Evolutionary conservation across 2,888 invertebrate species (phyloP).

Genomic region (Nephrotoma appendiculata): DNA sequence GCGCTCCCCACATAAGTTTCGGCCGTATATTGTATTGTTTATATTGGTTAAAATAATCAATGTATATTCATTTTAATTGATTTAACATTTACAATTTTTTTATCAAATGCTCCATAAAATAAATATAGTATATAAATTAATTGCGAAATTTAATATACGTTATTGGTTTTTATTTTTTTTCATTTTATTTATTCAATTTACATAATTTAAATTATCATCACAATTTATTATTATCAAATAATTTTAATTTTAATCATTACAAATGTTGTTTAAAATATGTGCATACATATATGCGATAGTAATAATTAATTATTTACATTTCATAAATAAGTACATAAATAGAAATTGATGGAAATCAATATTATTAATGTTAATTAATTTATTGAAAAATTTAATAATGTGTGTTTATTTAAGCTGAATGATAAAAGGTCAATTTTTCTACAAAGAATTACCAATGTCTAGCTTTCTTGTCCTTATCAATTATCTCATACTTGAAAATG

Average conservation of each 20-base stretch:
- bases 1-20: too few relatives aligned
- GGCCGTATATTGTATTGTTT: too few relatives aligned
- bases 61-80: not conserved
- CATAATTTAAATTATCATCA: not conserved
- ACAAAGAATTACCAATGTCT: too few relatives aligned
- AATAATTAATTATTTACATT: not conserved
- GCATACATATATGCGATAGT: not conserved
- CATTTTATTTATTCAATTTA: not conserved
- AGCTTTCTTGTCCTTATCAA: too few relatives aligned
- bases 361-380: not conserved
- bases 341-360: not conserved
- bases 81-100: not conserved
- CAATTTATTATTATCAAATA: not conserved
- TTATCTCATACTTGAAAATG: too few relatives aligned
- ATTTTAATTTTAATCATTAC: not conserved
- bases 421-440: too few relatives aligned
- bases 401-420: too few relatives aligned
- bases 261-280: not conserved
- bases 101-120: not conserved
- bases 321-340: not conserved
- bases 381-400: too few relatives aligned
- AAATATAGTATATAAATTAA: not conserved
- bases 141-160: not conserved
- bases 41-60: too few relatives aligned
- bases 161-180: not conserved